Conservation (phyloP, 2,888 invertebrate genomes). For the Dasysyrphus tricinctus region DNA sequence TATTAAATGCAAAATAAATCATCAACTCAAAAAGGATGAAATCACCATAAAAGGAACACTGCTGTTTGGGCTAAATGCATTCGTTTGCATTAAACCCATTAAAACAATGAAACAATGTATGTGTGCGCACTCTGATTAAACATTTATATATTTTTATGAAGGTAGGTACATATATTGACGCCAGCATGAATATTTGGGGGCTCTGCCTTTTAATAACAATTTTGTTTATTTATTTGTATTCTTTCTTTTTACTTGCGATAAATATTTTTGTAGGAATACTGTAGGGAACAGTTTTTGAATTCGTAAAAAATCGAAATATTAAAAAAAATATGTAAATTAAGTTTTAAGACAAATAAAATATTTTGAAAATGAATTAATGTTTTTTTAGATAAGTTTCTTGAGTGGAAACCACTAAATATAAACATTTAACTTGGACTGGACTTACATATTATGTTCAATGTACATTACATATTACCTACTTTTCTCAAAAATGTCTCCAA, state of each 20-base stretch:
- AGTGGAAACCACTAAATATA: no score
- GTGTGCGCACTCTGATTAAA: conserved; percentile 52
- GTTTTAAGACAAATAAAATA: no score
- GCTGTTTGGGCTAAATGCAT: conserved; percentile 40
- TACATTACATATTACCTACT: no score
- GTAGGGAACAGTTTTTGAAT: no score
- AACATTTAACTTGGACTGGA: no score
- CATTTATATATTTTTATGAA: no score
- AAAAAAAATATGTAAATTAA: no score
- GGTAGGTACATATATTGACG: not conserved
- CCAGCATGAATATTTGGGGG: not conserved
- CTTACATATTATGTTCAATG: no score
- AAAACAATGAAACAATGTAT: conserved; percentile 39
- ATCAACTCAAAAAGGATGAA: conserved; percentile 28
- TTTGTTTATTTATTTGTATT: conserved; percentile 17
- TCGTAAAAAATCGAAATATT: no score
- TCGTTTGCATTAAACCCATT: conserved; percentile 51
- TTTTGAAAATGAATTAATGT: no score
- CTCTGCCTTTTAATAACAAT: conserved; percentile 44
- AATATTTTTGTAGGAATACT: not conserved
- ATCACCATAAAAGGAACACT: conserved; percentile 17
- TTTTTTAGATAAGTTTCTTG: no score
- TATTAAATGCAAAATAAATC: conserved; percentile 44
- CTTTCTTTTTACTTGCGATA: not conserved
- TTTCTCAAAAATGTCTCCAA: no score